Percentiles rank a stretch among this genome's conserved stretches.
phyloP scores from a whole-genome alignment of 2,888 invertebrate genomes.

The Acrobasis consociella region DNA sequence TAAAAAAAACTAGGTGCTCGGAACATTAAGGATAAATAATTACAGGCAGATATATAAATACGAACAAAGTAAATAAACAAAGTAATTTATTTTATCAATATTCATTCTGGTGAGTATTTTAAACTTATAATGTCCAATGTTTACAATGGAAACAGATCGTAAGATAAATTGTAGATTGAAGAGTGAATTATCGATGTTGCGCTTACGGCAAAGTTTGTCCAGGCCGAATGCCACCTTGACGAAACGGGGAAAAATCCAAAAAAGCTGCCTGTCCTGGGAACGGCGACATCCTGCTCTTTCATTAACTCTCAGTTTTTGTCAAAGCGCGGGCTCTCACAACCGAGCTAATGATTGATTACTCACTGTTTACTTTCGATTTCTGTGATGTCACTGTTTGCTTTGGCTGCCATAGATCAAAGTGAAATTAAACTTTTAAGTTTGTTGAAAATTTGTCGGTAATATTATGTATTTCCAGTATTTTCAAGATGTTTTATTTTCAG shows the following conservation, averaged over 20 bases:
- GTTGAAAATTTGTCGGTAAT: not conserved
- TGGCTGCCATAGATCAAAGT: conserved; percentile 39
- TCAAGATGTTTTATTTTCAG: too few species aligned
- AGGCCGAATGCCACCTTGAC: conserved; percentile 56
- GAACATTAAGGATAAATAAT: too few species aligned
- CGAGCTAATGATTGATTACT: conserved; percentile 75
- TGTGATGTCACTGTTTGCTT: conserved; percentile 63
- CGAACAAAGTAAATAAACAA: too few species aligned
- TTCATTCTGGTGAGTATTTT: not conserved
- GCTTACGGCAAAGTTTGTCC: conserved; percentile 70
- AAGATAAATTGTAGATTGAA: conserved; percentile 61
- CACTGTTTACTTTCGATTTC: conserved; percentile 67
- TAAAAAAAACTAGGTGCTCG: too few species aligned
- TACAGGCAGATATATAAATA: too few species aligned
- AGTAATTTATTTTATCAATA: not conserved
- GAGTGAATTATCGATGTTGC: conserved; percentile 78
- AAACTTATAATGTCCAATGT: not conserved
- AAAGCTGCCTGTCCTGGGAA: conserved; percentile 54
- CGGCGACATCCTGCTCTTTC: conserved; percentile 67
- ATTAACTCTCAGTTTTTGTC: conserved; percentile 65
- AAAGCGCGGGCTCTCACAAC: conserved; percentile 50
- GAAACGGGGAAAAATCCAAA: conserved; percentile 55
- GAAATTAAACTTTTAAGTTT: not conserved
- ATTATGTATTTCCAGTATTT: not conserved
- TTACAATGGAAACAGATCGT: conserved; percentile 17